Conservation (phyloP, 2,113 vertebrate species). For the Phylloscopus trochilus region DNA sequence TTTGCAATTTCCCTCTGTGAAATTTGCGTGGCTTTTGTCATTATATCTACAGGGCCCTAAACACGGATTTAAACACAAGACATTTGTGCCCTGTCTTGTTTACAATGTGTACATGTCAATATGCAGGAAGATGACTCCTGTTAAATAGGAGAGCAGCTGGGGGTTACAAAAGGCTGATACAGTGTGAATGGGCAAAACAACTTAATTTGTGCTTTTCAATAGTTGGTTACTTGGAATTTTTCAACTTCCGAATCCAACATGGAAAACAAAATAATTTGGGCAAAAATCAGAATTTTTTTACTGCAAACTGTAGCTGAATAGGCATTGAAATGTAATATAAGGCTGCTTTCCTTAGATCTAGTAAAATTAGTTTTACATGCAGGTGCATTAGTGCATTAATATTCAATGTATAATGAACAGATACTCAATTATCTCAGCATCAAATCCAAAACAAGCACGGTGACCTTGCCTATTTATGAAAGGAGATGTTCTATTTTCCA, state of each 20-base stretch:
- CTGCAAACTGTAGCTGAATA: background rate
- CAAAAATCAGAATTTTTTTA: background rate
- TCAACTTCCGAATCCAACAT: background rate
- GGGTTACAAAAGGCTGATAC: background rate
- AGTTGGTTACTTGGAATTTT: background rate
- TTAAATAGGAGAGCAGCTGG: background rate
- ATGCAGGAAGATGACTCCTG: background rate
- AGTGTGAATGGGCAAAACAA: background rate
- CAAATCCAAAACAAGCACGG: background rate
- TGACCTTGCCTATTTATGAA: slow-evolving; percentile 26
- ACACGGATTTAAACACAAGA: too few species aligned
- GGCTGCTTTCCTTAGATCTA: background rate
- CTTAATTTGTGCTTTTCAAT: background rate
- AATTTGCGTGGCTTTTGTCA: background rate
- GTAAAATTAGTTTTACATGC: background rate
- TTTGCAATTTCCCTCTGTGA: background rate
- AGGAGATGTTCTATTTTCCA: slow-evolving; percentile 18
- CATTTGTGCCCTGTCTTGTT: background rate
- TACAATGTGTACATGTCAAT: background rate
- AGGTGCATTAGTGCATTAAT: background rate
- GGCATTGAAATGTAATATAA: background rate
- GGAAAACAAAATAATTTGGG: background rate
- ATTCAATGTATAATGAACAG: background rate
- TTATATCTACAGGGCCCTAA: background rate
- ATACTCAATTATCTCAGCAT: slow-evolving; percentile 1